Conservation (phyloP, 2,113 vertebrate genomes). For the Albula goreensis region DNA sequence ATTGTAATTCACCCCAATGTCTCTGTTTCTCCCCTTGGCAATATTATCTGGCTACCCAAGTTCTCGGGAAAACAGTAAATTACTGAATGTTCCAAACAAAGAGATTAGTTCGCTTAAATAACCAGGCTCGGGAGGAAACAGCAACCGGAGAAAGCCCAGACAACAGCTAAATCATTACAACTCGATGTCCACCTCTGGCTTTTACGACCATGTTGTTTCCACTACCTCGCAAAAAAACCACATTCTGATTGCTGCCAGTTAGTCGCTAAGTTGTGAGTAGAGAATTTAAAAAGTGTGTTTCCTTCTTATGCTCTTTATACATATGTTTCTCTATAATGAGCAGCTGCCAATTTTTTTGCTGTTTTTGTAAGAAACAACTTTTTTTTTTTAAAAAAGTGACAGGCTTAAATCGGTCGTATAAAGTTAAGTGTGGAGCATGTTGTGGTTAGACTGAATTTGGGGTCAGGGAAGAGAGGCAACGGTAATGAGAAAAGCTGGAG, state of each 20-base stretch:
- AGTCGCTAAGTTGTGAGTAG: background rate
- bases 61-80: slow-evolving; percentile 39
- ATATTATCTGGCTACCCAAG: background rate
- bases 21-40: slow-evolving; percentile 19
- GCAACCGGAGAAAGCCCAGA: slow-evolving; percentile 20
- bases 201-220: background rate
- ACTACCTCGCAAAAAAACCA: background rate
- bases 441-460: background rate
- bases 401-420: background rate
- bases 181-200: background rate
- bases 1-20: slow-evolving; percentile 5
- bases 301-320: background rate
- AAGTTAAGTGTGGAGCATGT: background rate
- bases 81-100: slow-evolving; percentile 35
- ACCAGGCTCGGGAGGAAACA: slow-evolving; percentile 7
- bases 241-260: background rate
- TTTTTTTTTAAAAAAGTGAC: background rate
- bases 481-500: slow-evolving; percentile 1
- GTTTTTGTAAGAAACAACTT: background rate
- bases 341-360: background rate
- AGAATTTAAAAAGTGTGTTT: background rate
- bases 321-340: background rate
- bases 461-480: background rate
- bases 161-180: slow-evolving; percentile 40
- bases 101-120: slow-evolving; percentile 40